phyloP scores from a whole-genome alignment of 92 coral and sea anemone species.

The Phenganax subtilis region DNA sequence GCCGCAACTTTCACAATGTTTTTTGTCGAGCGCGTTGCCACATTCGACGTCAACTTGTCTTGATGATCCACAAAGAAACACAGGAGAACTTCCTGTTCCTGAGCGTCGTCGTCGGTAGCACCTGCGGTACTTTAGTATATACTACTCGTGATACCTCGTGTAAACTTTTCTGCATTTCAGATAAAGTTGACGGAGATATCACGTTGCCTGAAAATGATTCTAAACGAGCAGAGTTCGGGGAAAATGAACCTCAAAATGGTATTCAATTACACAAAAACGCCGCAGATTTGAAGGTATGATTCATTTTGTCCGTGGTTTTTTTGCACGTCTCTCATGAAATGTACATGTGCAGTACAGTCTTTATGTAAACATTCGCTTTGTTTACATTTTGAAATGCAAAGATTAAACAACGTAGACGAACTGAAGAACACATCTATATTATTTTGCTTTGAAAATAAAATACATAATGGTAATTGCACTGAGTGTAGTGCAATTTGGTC shows the following conservation, averaged over 20 bases:
- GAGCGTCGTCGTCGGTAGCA: background rate
- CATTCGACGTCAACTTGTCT: background rate
- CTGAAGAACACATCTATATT: too few species aligned
- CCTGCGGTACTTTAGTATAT: background rate
- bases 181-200: background rate
- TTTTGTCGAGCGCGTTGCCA: too few species aligned
- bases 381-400: too few species aligned
- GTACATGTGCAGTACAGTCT: too few species aligned
- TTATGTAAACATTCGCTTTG: too few species aligned
- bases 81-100: background rate
- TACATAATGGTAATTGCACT: background rate
- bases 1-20: too few species aligned
- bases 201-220: background rate
- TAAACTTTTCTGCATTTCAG: background rate
- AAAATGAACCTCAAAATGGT: background rate
- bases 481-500: too few species aligned
- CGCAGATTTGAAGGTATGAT: conserved; percentile 10
- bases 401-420: too few species aligned
- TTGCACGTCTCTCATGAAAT: too few species aligned
- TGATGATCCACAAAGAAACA: background rate
- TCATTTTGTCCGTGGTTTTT: too few species aligned
- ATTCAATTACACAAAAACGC: background rate
- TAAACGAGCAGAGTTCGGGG: background rate
- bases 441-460: background rate
- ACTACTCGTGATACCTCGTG: too few species aligned